Evolutionary conservation across 2,797 vertebrate genomes (phyloP), one percentile per base, ranked within the genome.

Genomic region (Fringilla coelebs): DNA sequence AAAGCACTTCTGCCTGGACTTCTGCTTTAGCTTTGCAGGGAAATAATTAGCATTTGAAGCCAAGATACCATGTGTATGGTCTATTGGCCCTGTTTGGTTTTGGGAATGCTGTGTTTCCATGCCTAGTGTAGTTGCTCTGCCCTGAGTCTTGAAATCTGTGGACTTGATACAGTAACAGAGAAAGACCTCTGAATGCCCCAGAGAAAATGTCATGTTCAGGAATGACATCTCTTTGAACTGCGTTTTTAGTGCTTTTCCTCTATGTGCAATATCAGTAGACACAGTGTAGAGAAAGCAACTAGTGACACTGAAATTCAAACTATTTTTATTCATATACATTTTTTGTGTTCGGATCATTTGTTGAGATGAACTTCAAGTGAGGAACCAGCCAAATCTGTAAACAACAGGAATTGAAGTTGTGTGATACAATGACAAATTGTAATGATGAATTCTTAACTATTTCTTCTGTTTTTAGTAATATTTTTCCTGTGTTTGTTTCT

Each of bases 41-140:
- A 88, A 77, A 49, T 93, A 95, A 95, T 88, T 78, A 55, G 3
- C 19, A 41, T 70, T 71, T 71, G 65, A 91, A 90, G 73, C 82
- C 82, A 86, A 91, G 45, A 71, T 61, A 10, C n/a, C 46, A 2
- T 48, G 51, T 68, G 91, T 83, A 38, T 92, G 73, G 70, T 75
- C 76, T 81, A 0, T 43, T 94, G 40, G 57, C 52, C 45, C 81
- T 54, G 32, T 84, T 92, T 73, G 45, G 12, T 67, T 89, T 89
- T 71, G 63, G 57, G 70, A 92, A 73, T 93, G 60, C 34, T 8
- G 1, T 36, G n/a, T 73, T 52, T 88, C 34, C 7, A 4, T 65
- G 70, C 51, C 22, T 46, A 10, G 18, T 76, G 13, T 32, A 40
- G 67, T 25, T 3, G 1, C 5, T 88, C 13, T 66, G 61, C 55